Percentiles rank a stretch among this genome's conserved stretches.
phyloP scores from a whole-genome alignment of 2,888 invertebrate genomes.

The Cryptops parisi region DNA sequence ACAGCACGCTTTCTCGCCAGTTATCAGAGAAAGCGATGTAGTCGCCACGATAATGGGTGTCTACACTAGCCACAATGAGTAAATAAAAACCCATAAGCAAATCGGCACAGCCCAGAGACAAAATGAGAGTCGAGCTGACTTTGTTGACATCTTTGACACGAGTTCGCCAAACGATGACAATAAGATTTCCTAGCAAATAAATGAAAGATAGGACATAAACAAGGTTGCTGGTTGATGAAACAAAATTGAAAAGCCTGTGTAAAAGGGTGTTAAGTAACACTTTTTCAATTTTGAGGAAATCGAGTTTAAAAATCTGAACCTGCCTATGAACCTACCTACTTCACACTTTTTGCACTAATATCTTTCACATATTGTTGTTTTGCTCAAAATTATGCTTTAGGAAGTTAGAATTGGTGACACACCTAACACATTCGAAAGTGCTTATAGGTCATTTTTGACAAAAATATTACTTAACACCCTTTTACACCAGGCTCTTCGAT shows the following conservation, averaged over 20 bases:
- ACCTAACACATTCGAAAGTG: no score
- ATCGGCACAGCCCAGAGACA: constrained; percentile 25
- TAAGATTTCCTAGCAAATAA: constrained; percentile 21
- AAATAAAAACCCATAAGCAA: constrained; percentile 27
- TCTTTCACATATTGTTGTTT: no score
- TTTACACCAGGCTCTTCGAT: no score
- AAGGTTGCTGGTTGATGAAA: neutral
- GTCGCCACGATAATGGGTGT: constrained; percentile 23
- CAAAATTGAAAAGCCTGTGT: constrained; percentile 2
- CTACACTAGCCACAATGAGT: constrained; percentile 26
- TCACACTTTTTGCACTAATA: no score
- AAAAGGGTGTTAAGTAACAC: no score
- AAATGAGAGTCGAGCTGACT: constrained; percentile 28
- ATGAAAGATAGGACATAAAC: constrained; percentile 6
- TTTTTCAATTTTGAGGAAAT: no score
- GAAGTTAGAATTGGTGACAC: no score
- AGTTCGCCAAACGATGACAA: constrained; percentile 24
- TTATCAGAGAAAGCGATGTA: constrained; percentile 25
- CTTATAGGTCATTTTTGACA: no score
- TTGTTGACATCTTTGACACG: constrained; percentile 24
- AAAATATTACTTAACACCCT: no score
- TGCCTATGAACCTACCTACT: no score
- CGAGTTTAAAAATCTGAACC: no score
- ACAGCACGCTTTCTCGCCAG: constrained; percentile 23
- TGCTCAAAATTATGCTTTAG: no score